These are phyloP conservation scores for Lepilemur septentrionalis DNA, from an alignment of 2,797 vertebrate species.

Conservation along the genomic window DNA sequence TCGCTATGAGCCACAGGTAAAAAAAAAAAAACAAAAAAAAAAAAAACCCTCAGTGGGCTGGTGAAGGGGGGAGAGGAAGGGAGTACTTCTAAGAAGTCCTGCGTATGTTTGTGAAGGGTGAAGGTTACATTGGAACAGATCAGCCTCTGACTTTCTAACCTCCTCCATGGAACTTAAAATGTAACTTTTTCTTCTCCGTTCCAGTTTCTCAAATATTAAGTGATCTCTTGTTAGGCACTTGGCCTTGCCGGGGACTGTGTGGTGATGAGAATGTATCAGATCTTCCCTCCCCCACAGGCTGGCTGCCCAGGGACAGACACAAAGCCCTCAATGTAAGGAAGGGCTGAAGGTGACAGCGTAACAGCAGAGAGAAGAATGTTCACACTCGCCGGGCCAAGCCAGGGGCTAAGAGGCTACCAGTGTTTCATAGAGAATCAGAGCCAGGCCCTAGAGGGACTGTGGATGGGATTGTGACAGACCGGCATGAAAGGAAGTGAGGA, in stretches of 20 bases:
- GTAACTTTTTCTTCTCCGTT: background rate
- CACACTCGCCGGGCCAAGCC: background rate
- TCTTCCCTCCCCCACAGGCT: background rate
- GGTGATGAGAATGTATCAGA: background rate
- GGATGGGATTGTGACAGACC: background rate
- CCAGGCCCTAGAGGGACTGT: background rate
- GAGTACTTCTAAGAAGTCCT: background rate
- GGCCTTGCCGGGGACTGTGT: background rate
- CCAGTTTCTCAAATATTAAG: background rate
- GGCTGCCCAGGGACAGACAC: background rate
- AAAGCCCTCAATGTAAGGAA: too few relatives aligned
- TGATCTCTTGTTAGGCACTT: background rate
- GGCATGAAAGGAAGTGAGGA: background rate
- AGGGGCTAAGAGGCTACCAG: background rate
- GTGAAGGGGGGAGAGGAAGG: background rate
- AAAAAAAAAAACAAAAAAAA: background rate
- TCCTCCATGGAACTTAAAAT: background rate
- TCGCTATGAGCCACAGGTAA: conserved; percentile 98
- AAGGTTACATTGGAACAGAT: background rate
- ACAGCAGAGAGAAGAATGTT: background rate
- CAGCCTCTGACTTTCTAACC: background rate
- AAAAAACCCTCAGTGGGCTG: background rate
- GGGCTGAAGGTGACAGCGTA: background rate
- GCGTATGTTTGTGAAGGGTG: background rate
- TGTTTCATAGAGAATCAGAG: background rate